phyloP scores from a whole-genome alignment of 2,113 vertebrate species.

The Limnothrissa miodon region DNA sequence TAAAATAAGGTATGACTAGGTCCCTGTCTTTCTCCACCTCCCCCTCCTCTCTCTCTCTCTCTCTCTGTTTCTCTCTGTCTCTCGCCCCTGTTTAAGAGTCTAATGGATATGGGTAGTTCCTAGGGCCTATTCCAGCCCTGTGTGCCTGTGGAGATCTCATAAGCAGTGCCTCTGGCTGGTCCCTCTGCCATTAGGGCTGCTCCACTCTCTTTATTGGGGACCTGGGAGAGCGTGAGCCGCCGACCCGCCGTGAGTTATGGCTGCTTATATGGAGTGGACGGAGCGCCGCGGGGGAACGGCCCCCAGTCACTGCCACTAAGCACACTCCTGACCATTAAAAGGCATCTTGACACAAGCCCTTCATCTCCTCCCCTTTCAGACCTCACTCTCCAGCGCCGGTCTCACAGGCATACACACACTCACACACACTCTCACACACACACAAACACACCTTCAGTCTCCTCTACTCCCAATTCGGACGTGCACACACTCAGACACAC shows the following conservation, averaged over 20 bases:
- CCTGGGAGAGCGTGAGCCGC: conserved; percentile 74
- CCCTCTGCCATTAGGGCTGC: conserved; percentile 68
- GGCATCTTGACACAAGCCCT: conserved; percentile 71
- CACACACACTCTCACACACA: background rate
- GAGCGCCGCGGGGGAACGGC: conserved; percentile 64
- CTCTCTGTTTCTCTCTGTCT: background rate
- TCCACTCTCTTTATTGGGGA: conserved; percentile 72
- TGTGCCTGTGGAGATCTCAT: conserved; percentile 64
- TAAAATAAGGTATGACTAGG: no score
- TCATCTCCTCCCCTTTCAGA: conserved; percentile 73
- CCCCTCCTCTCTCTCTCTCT: background rate
- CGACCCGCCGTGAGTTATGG: conserved; percentile 78
- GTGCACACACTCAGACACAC: conserved; percentile 20
- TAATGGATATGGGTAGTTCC: conserved; percentile 52
- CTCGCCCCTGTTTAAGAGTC: background rate
- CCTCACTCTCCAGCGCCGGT: background rate
- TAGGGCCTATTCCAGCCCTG: conserved; percentile 61
- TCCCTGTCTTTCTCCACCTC: background rate
- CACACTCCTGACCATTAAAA: conserved; percentile 79
- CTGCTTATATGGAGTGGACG: conserved; percentile 74
- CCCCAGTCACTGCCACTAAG: conserved; percentile 72
- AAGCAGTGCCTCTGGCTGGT: conserved; percentile 67
- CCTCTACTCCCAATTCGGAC: background rate
- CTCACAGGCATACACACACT: conserved; percentile 28
- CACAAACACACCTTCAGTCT: background rate